Conservation (phyloP, 2,888 invertebrate species). For the Sabellastarte sp. region DNA sequence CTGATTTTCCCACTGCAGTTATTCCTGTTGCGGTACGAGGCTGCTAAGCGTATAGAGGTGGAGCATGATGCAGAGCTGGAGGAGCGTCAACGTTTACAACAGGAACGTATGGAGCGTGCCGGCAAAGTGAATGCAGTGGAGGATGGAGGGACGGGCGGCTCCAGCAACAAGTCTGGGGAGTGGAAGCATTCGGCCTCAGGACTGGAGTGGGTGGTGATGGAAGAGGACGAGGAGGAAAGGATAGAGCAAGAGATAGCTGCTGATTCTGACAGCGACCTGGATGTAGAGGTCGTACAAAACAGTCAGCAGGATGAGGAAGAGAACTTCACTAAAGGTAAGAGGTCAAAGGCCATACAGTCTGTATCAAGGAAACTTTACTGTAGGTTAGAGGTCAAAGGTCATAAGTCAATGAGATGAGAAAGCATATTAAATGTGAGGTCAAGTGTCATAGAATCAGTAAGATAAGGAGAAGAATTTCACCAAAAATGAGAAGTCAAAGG, state of each 20-base stretch:
- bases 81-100: constrained; percentile 10
- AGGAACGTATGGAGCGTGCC: background rate
- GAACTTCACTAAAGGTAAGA: background rate
- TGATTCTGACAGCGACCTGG: constrained; percentile 7
- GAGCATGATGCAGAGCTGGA: constrained; percentile 33
- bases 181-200: constrained; percentile 31
- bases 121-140: background rate
- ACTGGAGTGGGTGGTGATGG: constrained; percentile 52
- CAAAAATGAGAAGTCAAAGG: too few species aligned
- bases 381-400: too few species aligned
- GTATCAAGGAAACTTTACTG: too few species aligned
- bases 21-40: constrained; percentile 27
- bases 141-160: background rate
- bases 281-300: constrained; percentile 1
- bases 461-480: too few species aligned
- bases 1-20: constrained; percentile 20
- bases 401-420: too few species aligned
- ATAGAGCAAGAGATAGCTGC: constrained; percentile 4
- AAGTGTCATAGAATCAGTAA: too few species aligned
- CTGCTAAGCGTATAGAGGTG: constrained; percentile 28
- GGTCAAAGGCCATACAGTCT: too few species aligned
- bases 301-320: background rate
- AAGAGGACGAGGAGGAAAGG: constrained; percentile 14
- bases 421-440: too few species aligned
- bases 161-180: constrained; percentile 16